phyloP scores from a whole-genome alignment of 2,113 vertebrate genomes.

The Camarhynchus parvulus region DNA sequence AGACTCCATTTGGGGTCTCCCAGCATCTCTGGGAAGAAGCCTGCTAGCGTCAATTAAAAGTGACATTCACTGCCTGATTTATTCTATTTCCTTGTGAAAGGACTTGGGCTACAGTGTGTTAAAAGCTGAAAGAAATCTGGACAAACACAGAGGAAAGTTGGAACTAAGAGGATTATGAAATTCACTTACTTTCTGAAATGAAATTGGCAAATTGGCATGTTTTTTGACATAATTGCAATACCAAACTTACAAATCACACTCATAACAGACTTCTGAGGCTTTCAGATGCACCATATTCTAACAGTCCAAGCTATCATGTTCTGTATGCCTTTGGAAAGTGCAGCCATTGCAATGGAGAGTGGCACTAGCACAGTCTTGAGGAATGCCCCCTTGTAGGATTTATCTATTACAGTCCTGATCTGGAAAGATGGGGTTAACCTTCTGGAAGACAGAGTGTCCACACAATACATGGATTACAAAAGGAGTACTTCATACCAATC shows the following conservation, averaged over 20 bases:
- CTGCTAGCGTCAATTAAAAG: background rate
- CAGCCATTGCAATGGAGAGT: background rate
- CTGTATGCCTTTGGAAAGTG: background rate
- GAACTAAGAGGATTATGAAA: constrained; percentile 7
- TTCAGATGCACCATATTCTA: background rate
- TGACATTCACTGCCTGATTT: background rate
- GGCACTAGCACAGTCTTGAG: background rate
- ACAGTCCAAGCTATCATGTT: background rate
- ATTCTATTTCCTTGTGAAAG: background rate
- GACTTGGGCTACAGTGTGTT: background rate
- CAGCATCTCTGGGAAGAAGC: background rate
- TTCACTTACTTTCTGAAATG: constrained; percentile 3
- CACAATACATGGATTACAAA: background rate
- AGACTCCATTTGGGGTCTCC: background rate
- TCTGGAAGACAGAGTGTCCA: background rate
- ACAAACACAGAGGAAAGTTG: background rate
- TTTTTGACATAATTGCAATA: background rate
- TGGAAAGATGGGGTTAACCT: background rate
- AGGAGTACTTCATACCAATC: background rate
- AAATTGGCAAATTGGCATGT: background rate
- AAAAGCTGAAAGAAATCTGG: background rate
- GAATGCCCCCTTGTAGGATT: background rate
- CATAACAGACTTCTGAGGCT: background rate
- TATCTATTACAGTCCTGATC: background rate
- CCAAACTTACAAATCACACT: background rate